A percentile compares a stretch with the other conserved stretches of the same genome.
phyloP scores from a whole-genome alignment of 2,797 vertebrate genomes.

The Eidolon dupreanum region DNA sequence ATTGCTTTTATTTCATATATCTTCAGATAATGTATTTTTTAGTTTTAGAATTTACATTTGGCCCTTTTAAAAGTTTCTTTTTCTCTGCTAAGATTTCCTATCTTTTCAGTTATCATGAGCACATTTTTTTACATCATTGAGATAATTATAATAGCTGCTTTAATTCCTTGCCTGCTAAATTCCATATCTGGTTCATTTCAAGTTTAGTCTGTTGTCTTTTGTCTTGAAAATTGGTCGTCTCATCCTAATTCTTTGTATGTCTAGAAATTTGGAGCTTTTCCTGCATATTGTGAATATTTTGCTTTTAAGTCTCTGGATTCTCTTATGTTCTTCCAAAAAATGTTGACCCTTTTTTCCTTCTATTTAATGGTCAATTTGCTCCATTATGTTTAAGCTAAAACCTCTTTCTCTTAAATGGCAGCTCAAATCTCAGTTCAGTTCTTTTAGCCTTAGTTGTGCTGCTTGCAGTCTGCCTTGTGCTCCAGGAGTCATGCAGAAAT shows the following conservation, averaged over 20 bases:
- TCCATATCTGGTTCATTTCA: constrained; percentile 10
- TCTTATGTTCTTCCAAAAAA: neutral
- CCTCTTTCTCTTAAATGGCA: constrained; percentile 2
- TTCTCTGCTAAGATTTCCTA: neutral
- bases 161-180: constrained; percentile 47
- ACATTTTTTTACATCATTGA: neutral
- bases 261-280: neutral
- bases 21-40: neutral
- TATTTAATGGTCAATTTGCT: constrained; percentile 55
- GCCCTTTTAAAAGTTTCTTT: neutral
- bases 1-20: constrained; percentile 9
- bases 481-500: neutral
- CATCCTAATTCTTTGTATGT: neutral
- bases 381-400: constrained; percentile 16
- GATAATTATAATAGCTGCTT: constrained; percentile 17
- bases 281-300: neutral
- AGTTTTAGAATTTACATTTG: constrained; percentile 1
- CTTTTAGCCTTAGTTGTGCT: constrained; percentile 27
- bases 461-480: neutral
- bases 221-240: neutral
- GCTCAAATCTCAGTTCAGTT: constrained; percentile 21
- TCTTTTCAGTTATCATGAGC: constrained; percentile 32
- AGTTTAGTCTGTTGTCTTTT: constrained; percentile 25
- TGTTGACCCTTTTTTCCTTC: constrained; percentile 10
- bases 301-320: neutral